Base-by-base conservation (phyloP, 2,797 vertebrate genomes). In the Enteromius mattozi region DNA sequence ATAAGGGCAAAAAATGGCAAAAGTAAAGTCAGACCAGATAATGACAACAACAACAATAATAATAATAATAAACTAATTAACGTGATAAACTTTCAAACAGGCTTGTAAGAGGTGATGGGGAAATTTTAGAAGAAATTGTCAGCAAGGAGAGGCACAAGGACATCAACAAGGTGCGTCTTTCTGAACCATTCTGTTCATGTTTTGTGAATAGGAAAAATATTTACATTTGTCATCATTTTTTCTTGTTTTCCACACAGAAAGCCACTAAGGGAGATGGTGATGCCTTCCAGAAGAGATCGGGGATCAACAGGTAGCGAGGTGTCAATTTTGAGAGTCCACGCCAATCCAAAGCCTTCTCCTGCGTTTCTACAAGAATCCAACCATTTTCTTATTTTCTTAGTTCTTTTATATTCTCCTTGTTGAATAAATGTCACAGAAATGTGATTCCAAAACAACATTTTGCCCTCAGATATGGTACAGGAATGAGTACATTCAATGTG, bases 41-140 rank as follows among this genome's bases (percentile, higher is more conserved):
- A 54, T 47, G 4, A 42, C 40, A 40, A 30, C 30, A 2, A 30
- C n/a, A n/a, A 40, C 16, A 19, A 51, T 6, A 51, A n/a, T 4
- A 47, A 47, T 47, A 16, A 21, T 54, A 54, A 54, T 51, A 54
- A 54, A 54, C 51, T 21, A 54, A 54, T 13, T 66, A n/a, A 65
- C 45, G 5, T 79, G 2, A 75, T n/a, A 1, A 6, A 21, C 51
- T 19, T 78, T 47, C 27, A 63, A 12, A 14, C 92, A 98, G 97
- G 84, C 93, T 99, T 84, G 96, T 99, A 88, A 96, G 98, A 88
- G 98, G 98, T 74, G 98, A 99, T 0, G 98, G 98, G 0, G 98
- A 99, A 90, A 95, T 99, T 87, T 94, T 99, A 6, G 98, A 99
- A 91, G 98, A 99, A 90, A 99, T 99, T 0, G 96, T 99, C 87